Percentiles rank a stretch among this genome's conserved stretches.
Conservation (phyloP, 2,797 vertebrate species). For the Peromyscus nudipes region DNA sequence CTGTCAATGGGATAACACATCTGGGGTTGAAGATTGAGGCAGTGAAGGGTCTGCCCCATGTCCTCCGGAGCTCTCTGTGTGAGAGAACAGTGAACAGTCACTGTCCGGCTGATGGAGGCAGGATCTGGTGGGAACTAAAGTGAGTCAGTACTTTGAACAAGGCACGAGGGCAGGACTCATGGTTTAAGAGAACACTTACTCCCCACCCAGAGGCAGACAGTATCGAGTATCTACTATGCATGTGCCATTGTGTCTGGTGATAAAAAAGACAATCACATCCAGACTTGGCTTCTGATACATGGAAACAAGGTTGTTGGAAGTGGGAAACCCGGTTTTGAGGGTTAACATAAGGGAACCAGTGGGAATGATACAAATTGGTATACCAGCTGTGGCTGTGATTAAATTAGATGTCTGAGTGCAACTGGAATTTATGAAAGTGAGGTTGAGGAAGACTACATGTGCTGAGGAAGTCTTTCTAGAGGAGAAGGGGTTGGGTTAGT, state of each 20-base stretch:
- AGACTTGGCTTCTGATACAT: constrained; percentile 28
- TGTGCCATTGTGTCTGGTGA: neutral
- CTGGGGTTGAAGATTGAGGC: neutral
- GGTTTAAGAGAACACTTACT: neutral
- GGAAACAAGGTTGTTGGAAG: neutral
- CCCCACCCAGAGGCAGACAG: neutral
- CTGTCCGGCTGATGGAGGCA: neutral
- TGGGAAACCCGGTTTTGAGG: neutral
- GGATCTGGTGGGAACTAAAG: neutral
- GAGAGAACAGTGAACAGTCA: neutral
- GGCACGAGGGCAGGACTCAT: neutral
- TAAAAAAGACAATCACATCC: neutral
- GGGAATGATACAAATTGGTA: neutral
- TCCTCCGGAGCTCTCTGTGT: neutral
- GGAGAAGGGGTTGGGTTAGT: neutral
- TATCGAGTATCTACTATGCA: neutral
- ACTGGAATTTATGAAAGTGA: neutral
- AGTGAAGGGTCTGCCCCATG: neutral
- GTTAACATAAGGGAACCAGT: neutral
- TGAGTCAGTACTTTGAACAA: neutral
- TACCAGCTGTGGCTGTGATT: neutral
- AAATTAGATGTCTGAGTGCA: neutral
- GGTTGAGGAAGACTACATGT: neutral
- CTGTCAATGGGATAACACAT: neutral
- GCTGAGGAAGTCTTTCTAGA: neutral